These are phyloP conservation scores for Gandaritis pyraliata DNA, from an alignment of 2,888 invertebrate genomes.

Conservation along the genomic window DNA sequence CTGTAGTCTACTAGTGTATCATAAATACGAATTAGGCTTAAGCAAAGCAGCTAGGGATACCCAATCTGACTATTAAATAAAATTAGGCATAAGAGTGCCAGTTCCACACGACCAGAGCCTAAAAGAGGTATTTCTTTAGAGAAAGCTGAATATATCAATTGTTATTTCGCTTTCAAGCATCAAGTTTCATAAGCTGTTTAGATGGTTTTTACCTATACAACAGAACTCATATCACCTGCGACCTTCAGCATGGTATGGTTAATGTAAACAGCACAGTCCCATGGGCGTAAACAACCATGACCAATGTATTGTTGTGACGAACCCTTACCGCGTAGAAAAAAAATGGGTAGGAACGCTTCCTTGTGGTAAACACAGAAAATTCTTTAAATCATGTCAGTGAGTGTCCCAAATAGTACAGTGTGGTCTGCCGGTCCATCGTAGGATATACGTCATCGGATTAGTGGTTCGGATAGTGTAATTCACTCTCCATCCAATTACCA, in stretches of 20 bases:
- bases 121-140: no score
- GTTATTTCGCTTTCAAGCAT: neutral
- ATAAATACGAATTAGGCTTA: constrained; percentile 1
- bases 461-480: no score
- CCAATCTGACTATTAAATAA: neutral
- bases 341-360: constrained; percentile 7
- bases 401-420: no score
- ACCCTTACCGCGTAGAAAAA: neutral
- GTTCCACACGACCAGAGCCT: no score
- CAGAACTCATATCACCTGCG: neutral
- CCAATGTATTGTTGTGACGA: constrained; percentile 16
- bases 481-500: no score
- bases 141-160: neutral
- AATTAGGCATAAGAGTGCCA: neutral
- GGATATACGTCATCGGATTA: no score
- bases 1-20: neutral
- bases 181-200: neutral
- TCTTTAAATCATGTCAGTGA: no score
- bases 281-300: constrained; percentile 21
- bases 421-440: no score
- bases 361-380: neutral
- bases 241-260: constrained; percentile 10
- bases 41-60: neutral
- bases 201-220: neutral
- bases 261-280: constrained; percentile 23